Evolutionary conservation across 1,140 invertebrate genomes (phyloP).

Genomic region (Asbolus verrucosus): DNA sequence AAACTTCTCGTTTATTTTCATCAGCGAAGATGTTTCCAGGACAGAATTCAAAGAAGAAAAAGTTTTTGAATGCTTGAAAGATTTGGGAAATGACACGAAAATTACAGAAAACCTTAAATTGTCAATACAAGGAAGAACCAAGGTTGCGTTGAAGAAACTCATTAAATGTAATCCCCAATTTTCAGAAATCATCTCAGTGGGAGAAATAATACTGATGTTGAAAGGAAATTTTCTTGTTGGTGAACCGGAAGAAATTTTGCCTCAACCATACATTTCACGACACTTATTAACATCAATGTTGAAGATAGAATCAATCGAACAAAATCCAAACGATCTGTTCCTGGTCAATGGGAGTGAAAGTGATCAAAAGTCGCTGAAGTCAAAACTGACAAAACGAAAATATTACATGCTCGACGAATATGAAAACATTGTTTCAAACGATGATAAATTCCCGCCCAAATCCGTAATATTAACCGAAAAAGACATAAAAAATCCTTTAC

Average conservation of each 20-base stretch:
- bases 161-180: not conserved
- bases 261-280: conserved; percentile 4
- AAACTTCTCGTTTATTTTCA: not conserved
- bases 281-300: not conserved
- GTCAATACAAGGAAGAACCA: not conserved
- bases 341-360: not conserved
- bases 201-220: not conserved
- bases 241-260: not conserved
- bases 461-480: not conserved
- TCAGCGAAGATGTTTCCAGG: not conserved
- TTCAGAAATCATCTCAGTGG: not conserved
- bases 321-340: conserved; percentile 8
- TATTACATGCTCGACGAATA: not conserved
- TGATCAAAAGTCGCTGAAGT: no score
- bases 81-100: not conserved
- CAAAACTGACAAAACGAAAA: not conserved
- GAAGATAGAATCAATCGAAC: not conserved
- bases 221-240: not conserved
- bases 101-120: not conserved
- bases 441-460: not conserved
- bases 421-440: not conserved
- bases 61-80: not conserved
- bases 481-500: not conserved
- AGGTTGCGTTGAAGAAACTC: not conserved
- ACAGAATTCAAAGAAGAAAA: not conserved